These are phyloP conservation scores for Parnassius mnemosyne DNA, from an alignment of 2,888 invertebrate species.

Conservation along the genomic window DNA sequence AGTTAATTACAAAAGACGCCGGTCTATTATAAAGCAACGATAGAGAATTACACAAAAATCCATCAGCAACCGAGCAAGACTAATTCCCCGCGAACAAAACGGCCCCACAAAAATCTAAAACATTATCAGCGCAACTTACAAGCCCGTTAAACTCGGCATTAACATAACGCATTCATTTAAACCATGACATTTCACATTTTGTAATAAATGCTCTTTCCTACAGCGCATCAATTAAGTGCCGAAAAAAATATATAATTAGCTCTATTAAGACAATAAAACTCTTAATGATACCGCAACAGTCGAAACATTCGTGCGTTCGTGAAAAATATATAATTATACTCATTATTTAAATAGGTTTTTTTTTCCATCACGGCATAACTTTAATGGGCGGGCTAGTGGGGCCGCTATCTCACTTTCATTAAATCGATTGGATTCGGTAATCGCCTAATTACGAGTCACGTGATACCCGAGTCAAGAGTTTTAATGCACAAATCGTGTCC, in stretches of 20 bases:
- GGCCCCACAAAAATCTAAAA: conserved; percentile 59
- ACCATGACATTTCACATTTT: conserved; percentile 80
- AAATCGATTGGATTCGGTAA: conserved; percentile 80
- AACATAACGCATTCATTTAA: conserved; percentile 77
- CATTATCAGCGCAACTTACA: conserved; percentile 66
- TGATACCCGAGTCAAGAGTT: conserved; percentile 69
- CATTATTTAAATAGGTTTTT: conserved; percentile 79
- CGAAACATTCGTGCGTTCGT: conserved; percentile 76
- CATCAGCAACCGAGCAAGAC: conserved; percentile 68
- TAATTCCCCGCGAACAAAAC: conserved; percentile 76
- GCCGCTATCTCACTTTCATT: conserved; percentile 76
- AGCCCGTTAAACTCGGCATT: conserved; percentile 71
- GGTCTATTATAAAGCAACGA: conserved; percentile 43
- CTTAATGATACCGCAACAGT: conserved; percentile 79
- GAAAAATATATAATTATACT: conserved; percentile 79
- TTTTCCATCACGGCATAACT: conserved; percentile 68
- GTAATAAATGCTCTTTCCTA: conserved; percentile 77
- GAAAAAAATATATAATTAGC: conserved; percentile 80
- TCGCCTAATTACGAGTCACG: conserved; percentile 76
- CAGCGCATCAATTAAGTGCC: conserved; percentile 77
- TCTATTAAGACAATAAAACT: conserved; percentile 80
- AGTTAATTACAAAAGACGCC: conserved; percentile 35
- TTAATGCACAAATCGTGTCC: conserved; percentile 78
- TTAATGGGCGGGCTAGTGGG: conserved; percentile 70
- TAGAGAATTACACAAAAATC: conserved; percentile 60